Percentiles rank a stretch among this genome's conserved stretches.
Conservation (phyloP, 2,888 invertebrate genomes). For the Chrysopilus asiliformis region DNA sequence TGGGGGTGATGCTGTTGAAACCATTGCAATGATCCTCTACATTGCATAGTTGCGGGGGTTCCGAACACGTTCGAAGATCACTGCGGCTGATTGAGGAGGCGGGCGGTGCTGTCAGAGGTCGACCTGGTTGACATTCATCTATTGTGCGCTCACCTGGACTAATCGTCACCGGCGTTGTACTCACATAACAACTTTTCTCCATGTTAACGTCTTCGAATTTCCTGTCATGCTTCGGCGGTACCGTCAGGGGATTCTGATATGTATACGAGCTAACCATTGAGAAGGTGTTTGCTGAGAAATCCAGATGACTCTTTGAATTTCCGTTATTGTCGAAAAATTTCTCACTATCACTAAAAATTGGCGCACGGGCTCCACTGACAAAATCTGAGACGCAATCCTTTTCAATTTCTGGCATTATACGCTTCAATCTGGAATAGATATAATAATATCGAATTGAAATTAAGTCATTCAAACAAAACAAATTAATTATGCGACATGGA, state of each 20-base stretch:
- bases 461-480: too few species aligned
- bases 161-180: not conserved
- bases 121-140: slow-evolving; percentile 1
- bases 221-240: slow-evolving; percentile 18
- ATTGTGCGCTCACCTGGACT: not conserved
- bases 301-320: not conserved
- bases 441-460: too few species aligned
- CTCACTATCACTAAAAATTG: slow-evolving; percentile 24
- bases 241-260: slow-evolving; percentile 30
- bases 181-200: not conserved
- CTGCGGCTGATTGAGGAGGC: not conserved
- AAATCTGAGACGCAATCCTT: slow-evolving; percentile 31
- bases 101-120: slow-evolving; percentile 10
- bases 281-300: not conserved
- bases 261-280: slow-evolving; percentile 25
- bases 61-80: slow-evolving; percentile 9
- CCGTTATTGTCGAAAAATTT: slow-evolving; percentile 3
- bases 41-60: slow-evolving; percentile 3
- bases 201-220: slow-evolving; percentile 6
- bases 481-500: too few species aligned
- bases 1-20: too few species aligned
- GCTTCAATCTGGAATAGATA: too few species aligned
- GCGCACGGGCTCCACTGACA: slow-evolving; percentile 29
- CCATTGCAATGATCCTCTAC: too few species aligned
- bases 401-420: slow-evolving; percentile 37